These are phyloP conservation scores for Gopherus flavomarginatus DNA, from an alignment of 2,113 vertebrate species.

Conservation along the genomic window DNA sequence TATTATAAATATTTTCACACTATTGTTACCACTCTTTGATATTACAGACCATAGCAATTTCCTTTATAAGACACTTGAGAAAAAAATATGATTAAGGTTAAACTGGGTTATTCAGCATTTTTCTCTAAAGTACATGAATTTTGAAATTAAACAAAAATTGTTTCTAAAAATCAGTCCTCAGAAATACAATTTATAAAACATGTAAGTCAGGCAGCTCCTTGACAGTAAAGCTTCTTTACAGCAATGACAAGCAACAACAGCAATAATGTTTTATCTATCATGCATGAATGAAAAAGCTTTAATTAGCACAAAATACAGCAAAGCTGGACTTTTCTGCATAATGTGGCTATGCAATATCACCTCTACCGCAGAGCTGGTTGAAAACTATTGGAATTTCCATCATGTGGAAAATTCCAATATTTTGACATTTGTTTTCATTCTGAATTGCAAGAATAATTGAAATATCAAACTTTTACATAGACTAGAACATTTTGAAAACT, in stretches of 20 bases:
- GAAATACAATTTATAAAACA: constrained; percentile 24
- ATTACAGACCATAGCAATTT: background rate
- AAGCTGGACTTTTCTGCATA: constrained; percentile 12
- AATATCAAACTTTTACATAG: background rate
- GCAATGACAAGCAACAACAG: constrained; percentile 15
- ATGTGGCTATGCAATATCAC: background rate
- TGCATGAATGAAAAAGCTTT: constrained; percentile 36
- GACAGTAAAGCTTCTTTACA: background rate
- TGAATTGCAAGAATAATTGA: background rate
- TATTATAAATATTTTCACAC: background rate
- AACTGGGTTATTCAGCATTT: background rate
- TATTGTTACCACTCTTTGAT: background rate
- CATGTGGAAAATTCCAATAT: background rate
- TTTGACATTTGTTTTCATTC: background rate
- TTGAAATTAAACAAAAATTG: background rate
- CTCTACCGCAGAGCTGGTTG: background rate
- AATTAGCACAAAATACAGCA: constrained; percentile 39
- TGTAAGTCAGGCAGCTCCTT: constrained; percentile 40
- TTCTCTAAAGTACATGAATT: background rate
- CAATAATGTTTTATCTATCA: constrained; percentile 18
- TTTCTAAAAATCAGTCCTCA: constrained; percentile 5
- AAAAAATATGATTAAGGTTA: background rate
- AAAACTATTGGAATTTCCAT: background rate
- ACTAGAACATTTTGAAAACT: background rate
- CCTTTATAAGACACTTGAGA: background rate